Evolutionary conservation across 2,797 vertebrate species (phyloP).

Genomic region (Nyctibius grandis): DNA sequence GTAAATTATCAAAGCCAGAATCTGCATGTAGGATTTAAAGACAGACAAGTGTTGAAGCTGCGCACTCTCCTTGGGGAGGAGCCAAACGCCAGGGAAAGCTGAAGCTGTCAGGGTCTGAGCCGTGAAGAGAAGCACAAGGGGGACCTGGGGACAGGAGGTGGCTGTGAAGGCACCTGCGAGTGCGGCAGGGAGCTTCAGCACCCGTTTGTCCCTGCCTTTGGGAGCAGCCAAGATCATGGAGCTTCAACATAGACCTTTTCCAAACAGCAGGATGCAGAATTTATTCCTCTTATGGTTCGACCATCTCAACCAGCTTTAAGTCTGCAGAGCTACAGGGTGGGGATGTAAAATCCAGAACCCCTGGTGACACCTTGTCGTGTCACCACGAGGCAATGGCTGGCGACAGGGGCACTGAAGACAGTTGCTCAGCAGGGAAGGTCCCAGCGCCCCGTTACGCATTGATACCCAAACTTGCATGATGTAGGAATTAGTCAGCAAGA

Average conservation of each 20-base stretch:
- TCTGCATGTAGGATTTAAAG: background rate
- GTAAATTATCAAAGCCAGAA: background rate
- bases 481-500: background rate
- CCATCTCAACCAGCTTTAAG: background rate
- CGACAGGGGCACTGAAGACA: accelerated
- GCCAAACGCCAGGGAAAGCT: background rate
- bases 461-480: background rate
- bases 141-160: background rate
- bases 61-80: background rate
- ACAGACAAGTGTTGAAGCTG: background rate
- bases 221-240: background rate
- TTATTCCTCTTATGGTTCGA: background rate
- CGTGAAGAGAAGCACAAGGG: accelerated
- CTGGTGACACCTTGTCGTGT: background rate
- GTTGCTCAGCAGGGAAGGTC: background rate
- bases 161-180: accelerated
- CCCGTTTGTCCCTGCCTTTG: background rate
- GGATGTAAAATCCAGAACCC: background rate
- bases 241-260: background rate
- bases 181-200: accelerated
- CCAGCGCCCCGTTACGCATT: background rate
- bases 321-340: background rate
- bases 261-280: background rate
- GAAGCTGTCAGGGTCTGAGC: background rate
- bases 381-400: accelerated